Conservation (phyloP, 2,113 vertebrate species). For the Corythornis cristatus region DNA sequence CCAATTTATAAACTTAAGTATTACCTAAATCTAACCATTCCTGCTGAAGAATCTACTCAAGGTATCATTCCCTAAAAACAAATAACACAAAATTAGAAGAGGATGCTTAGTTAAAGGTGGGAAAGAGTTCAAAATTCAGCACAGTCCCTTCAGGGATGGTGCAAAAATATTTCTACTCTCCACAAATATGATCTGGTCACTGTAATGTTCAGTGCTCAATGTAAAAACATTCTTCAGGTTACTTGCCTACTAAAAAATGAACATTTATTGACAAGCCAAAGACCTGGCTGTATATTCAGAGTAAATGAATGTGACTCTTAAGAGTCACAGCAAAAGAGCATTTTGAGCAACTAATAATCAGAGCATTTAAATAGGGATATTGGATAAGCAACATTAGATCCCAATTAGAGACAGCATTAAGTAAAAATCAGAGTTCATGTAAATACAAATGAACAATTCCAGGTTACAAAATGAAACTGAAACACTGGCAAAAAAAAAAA, state of each 20-base stretch:
- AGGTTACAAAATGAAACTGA: not conserved
- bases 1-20: not conserved
- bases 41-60: not conserved
- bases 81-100: not conserved
- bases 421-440: not conserved
- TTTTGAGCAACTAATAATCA: not conserved
- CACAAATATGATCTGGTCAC: not conserved
- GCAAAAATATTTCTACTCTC: not conserved
- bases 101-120: not conserved
- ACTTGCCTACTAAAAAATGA: not conserved
- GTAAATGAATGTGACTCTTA: not conserved
- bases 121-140: not conserved
- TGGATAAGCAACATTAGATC: not conserved
- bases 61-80: not conserved
- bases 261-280: not conserved
- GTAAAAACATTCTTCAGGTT: not conserved
- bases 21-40: not conserved
- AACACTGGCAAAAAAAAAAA: not conserved
- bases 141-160: not conserved
- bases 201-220: not conserved
- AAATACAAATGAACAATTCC: rapidly evolving
- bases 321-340: not conserved
- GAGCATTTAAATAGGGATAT: not conserved
- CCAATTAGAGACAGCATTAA: not conserved
- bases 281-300: not conserved